Conservation (phyloP, 2,113 vertebrate species). For the Hylia prasina region DNA sequence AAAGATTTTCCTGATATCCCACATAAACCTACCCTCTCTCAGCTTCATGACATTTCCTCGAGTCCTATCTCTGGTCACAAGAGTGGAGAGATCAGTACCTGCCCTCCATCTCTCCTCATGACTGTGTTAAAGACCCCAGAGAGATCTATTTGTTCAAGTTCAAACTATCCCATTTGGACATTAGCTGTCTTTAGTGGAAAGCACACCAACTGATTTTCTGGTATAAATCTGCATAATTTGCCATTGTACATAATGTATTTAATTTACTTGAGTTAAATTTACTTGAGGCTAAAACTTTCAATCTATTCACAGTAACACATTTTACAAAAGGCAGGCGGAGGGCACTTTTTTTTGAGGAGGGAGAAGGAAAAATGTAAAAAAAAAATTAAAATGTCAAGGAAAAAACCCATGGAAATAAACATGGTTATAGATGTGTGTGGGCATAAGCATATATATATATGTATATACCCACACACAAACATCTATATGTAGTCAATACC, state of each 20-base stretch:
- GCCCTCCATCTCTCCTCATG: neutral
- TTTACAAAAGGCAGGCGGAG: neutral
- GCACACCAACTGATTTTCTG: neutral
- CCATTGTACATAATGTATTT: conserved; percentile 8
- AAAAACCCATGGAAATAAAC: neutral
- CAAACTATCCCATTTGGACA: neutral
- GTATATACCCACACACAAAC: neutral
- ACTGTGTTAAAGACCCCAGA: neutral
- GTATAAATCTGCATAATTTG: conserved; percentile 34
- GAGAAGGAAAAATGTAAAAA: neutral
- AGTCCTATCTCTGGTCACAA: neutral
- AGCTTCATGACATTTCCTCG: neutral
- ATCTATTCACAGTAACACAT: neutral
- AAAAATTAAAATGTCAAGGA: rapidly evolving
- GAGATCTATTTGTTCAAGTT: neutral
- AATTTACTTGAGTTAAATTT: conserved; percentile 7
- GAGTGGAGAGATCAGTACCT: neutral
- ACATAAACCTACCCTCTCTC: neutral
- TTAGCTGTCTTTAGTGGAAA: neutral
- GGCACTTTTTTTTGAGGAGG: neutral
- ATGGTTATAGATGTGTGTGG: rapidly evolving
- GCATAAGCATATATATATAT: rapidly evolving
- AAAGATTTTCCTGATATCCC: neutral
- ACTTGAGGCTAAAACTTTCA: conserved; percentile 1
- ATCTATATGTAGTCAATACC: neutral